These are phyloP conservation scores for Aphidius ervi DNA, from an alignment of 1,140 invertebrate genomes.

Conservation along the genomic window DNA sequence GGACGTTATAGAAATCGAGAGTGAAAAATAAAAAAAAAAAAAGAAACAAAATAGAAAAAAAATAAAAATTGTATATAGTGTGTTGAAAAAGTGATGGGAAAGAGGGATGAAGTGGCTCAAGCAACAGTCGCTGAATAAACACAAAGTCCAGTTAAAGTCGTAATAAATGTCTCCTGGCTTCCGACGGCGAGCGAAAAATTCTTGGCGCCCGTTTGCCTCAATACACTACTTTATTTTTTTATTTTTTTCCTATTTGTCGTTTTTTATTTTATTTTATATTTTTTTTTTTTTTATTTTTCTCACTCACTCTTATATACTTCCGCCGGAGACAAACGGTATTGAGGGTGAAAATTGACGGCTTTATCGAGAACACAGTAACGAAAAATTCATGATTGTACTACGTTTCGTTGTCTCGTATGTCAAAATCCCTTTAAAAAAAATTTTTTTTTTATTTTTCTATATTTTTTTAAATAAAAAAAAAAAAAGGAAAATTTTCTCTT, in stretches of 20 bases:
- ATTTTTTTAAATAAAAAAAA: no score
- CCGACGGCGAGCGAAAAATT: constrained; percentile 32
- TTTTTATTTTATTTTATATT: constrained; percentile 2
- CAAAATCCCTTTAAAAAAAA: neutral
- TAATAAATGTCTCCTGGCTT: constrained; percentile 52
- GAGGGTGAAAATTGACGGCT: constrained; percentile 48
- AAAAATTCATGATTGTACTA: constrained; percentile 14
- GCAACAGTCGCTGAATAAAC: constrained; percentile 54
- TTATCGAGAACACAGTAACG: constrained; percentile 33
- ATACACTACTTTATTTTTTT: neutral
- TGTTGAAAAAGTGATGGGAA: constrained; percentile 9
- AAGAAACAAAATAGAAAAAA: neutral
- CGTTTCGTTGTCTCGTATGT: constrained; percentile 13
- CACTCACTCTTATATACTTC: constrained; percentile 28
- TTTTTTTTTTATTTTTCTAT: no score
- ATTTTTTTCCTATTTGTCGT: no score
- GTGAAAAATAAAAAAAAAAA: constrained; percentile 19
- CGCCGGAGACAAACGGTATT: constrained; percentile 44
- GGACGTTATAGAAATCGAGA: constrained; percentile 4
- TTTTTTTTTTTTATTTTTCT: constrained; percentile 24
- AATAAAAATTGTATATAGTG: constrained; percentile 13
- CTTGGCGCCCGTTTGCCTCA: constrained; percentile 18
- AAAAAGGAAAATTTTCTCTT: neutral
- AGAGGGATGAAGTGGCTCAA: constrained; percentile 30
- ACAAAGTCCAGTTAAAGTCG: constrained; percentile 53